Percentiles rank a stretch among this genome's conserved stretches.
Evolutionary conservation across 2,113 vertebrate species (phyloP).

Genomic region (Cariama cristata): DNA sequence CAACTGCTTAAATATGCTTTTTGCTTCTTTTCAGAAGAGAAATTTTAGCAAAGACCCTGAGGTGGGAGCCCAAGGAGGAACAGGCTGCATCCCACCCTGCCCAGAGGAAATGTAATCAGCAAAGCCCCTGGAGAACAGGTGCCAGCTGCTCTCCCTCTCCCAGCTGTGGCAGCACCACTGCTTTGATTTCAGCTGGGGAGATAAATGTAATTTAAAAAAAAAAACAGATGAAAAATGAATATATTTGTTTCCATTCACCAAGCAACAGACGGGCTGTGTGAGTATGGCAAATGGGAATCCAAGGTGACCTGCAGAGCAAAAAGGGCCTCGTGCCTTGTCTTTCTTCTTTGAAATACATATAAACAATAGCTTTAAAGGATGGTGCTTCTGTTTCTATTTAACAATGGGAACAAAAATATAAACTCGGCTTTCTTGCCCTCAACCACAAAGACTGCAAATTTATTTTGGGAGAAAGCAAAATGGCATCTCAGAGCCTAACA

Average conservation of each 20-base stretch:
- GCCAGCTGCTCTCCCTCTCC: background rate
- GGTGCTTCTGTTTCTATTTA: background rate
- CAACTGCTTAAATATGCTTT: background rate
- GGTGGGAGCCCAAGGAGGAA: background rate
- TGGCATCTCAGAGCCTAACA: conserved; percentile 40
- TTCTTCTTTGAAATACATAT: background rate
- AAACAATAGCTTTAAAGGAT: background rate
- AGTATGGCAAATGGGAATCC: background rate
- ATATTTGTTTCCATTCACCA: background rate
- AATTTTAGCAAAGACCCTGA: background rate
- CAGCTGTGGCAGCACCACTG: background rate
- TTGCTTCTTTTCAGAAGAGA: background rate
- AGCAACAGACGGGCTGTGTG: background rate
- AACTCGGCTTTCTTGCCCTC: background rate
- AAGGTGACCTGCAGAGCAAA: background rate
- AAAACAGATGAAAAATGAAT: background rate
- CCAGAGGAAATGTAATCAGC: background rate
- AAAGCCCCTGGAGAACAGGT: background rate
- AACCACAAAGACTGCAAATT: background rate
- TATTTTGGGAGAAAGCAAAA: conserved; percentile 48
- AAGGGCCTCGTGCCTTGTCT: background rate
- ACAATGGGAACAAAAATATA: background rate
- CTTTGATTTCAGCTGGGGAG: background rate
- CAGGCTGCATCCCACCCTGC: background rate
- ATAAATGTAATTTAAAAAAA: too few relatives aligned